Base-by-base conservation (phyloP, 2,113 vertebrate genomes). In the Sander lucioperca region DNA sequence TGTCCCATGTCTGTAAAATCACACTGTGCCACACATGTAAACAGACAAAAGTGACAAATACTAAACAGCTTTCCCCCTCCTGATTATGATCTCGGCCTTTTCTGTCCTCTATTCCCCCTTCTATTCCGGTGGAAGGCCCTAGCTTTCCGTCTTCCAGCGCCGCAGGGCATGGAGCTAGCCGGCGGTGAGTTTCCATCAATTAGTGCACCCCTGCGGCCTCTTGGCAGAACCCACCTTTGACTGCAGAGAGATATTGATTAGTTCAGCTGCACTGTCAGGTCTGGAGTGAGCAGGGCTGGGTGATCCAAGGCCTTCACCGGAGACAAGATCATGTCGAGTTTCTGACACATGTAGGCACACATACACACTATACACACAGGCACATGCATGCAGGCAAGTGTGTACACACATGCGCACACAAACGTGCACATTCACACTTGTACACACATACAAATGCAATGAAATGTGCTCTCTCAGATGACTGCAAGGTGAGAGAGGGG, bases 171-270 rank as follows among this genome's bases (percentile, higher is more conserved):
- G 90, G 84, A 93, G 91, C 91, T 96, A 96, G 96, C 96, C 95
- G 92, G 94, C 94, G 96, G 96, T 95, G 96, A 96, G 96, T 96
- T 97, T 96, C 96, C 95, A 96, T 98, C 97, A 98, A 98, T 98
- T 98, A 97, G 96, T 89, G 93, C 94, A 95, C 94, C 95, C 96
- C 96, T 86, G 94, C 92, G 94, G 96, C 94, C 96, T 95, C 95
- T 86, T 96, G 94, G 96, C 93, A 95, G 95, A 95, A 96, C 92
- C 92, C 92, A 94, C 89, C 84, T 97, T 97, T 96, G 95, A 96
- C 96, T 95, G 93, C 94, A 94, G 95, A 90, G 77, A 96, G 91
- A 91, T 99, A 98, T 99, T 98, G 97, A 97, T 99, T 97, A 98
- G 94, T 96, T 94, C 96, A 96, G 97, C 96, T 96, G 94, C 95